Base-by-base conservation (phyloP, 2,888 invertebrate species). In the Drosophila acutilabella region DNA sequence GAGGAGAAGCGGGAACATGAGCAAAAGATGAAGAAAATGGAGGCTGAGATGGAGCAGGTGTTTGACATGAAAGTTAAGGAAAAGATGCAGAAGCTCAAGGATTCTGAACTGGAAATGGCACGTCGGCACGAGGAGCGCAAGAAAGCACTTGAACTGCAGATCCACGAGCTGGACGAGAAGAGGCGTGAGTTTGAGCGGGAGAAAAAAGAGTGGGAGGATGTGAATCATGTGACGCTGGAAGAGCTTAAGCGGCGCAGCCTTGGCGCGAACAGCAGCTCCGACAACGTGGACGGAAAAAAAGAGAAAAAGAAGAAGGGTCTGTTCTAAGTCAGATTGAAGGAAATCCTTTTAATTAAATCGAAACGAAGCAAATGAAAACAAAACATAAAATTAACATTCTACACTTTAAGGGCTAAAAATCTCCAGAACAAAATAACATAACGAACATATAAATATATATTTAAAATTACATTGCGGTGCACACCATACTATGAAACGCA, bases 51-150 rank as follows among this genome's bases (percentile, higher is more conserved):
- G 98, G 99, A 99, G 92, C 98, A 98, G 93, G 99, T 99, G 77
- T 99, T 99, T 93, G 98, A 99, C 92, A 97, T 98, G 96, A 99
- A 99, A 93, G 99, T 97, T 53, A 95, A 96, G 90, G 99, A 99
- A 93, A 98, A 99, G 93, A 97, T 97, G 91, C 97, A 98, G 90
- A 98, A 98, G 93, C 94, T 99, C 85, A 97, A 97, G 93, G 98
- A 99, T 92, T 98, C 98, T 0, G 99, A 99, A 92, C 94, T 96
- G 76, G 98, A 99, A 94, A 93, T 98, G 89, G 97, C 97, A 91
- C 95, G 97, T 91, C 95, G 98, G 82, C 98, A 98, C 92, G 98
- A 98, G 92, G 94, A 93, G 81, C 91, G 95, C 94, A 93, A 96
- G 94, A 95, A 94, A 94, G 93, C 96, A 56, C 93, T 97, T 79